Percentiles rank a stretch among this genome's conserved stretches.
phyloP scores from a whole-genome alignment of 1,140 invertebrate genomes.

The Brachionus rubens region DNA sequence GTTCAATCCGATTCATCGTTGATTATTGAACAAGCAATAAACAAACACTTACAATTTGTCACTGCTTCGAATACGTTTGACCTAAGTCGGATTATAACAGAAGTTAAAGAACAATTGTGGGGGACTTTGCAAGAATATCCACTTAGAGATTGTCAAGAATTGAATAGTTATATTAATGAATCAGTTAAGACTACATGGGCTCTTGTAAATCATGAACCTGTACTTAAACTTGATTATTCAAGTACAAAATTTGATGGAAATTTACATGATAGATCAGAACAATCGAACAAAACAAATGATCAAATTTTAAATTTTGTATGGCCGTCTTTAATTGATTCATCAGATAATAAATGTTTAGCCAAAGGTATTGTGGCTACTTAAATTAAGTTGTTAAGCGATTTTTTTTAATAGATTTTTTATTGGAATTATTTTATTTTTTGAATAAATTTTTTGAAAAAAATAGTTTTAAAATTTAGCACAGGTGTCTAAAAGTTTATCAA shows the following conservation, averaged over 20 bases:
- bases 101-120: slow-evolving; percentile 42
- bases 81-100: neutral
- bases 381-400: neutral
- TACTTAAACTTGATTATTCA: slow-evolving; percentile 21
- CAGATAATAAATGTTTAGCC: slow-evolving; percentile 31
- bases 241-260: slow-evolving; percentile 15
- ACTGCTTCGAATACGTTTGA: neutral
- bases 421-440: neutral
- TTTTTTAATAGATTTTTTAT: neutral
- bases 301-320: slow-evolving; percentile 45
- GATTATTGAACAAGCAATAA: slow-evolving; percentile 12
- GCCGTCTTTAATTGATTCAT: slow-evolving; percentile 44
- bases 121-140: slow-evolving; percentile 40
- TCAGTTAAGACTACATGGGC: slow-evolving; percentile 29
- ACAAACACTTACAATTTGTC: slow-evolving; percentile 1
- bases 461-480: too few relatives aligned
- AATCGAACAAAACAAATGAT: slow-evolving; percentile 28
- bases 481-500: too few relatives aligned
- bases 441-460: neutral
- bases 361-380: slow-evolving; percentile 44
- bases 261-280: slow-evolving; percentile 1
- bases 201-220: slow-evolving; percentile 5
- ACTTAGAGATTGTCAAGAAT: slow-evolving; percentile 17
- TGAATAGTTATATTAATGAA: slow-evolving; percentile 39
- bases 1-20: neutral